A percentile compares a stretch with the other conserved stretches of the same genome.
These are phyloP conservation scores for Odontamblyopus rebecca DNA, from an alignment of 2,797 vertebrate genomes.

Conservation along the genomic window DNA sequence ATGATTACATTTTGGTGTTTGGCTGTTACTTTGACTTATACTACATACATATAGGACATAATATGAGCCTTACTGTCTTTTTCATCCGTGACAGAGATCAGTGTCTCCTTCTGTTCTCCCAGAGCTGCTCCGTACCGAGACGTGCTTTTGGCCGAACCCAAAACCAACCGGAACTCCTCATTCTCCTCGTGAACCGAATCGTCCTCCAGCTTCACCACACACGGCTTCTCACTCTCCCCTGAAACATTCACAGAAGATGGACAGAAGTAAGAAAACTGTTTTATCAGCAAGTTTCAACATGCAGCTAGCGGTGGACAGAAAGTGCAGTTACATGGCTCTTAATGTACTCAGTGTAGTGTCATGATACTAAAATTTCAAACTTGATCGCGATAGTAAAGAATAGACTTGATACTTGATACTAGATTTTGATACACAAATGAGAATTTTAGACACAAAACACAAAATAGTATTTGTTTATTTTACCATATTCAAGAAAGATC, in stretches of 20 bases:
- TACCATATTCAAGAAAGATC: too few relatives aligned
- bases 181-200: constrained; percentile 84
- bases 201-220: constrained; percentile 81
- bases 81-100: constrained; percentile 82
- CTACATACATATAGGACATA: neutral
- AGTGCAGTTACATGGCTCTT: too few relatives aligned
- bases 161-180: constrained; percentile 84
- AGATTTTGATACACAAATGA: too few relatives aligned
- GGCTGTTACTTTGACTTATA: neutral
- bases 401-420: too few relatives aligned
- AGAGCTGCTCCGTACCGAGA: constrained; percentile 78
- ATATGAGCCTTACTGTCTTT: constrained; percentile 82
- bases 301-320: neutral
- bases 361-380: too few relatives aligned
- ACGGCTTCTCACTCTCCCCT: constrained; percentile 87
- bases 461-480: too few relatives aligned
- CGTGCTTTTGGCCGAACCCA: constrained; percentile 82
- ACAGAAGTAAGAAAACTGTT: neutral
- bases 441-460: too few relatives aligned
- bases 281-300: too few relatives aligned
- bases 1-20: too few relatives aligned
- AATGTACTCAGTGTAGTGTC: too few relatives aligned
- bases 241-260: neutral
- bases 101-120: constrained; percentile 82
- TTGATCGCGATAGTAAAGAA: too few relatives aligned